These are phyloP conservation scores for Pristionchus maxplancki DNA, from an alignment of 2,888 invertebrate species.

Conservation along the genomic window DNA sequence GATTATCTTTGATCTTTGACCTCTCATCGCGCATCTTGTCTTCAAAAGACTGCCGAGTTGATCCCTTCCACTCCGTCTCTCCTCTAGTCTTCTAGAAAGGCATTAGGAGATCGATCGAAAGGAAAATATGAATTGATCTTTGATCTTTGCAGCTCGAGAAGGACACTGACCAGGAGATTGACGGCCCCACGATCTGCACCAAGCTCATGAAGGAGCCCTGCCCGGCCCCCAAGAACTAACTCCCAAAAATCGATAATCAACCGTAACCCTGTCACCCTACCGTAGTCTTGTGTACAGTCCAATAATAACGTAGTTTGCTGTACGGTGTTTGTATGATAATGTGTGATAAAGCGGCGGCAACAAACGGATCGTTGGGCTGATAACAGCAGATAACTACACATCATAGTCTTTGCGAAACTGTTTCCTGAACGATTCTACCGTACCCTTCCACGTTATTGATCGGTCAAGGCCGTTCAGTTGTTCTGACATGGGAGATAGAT, in stretches of 20 bases:
- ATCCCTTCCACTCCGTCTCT: too few relatives aligned
- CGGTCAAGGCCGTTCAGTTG: too few relatives aligned
- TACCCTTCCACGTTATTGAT: too few relatives aligned
- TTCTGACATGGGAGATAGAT: too few relatives aligned
- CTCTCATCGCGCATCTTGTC: too few relatives aligned
- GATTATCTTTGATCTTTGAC: slow-evolving; percentile 14
- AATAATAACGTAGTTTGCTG: not conserved
- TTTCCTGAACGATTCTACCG: too few relatives aligned
- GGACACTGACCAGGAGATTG: not conserved
- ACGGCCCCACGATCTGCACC: not conserved
- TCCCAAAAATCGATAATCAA: not conserved
- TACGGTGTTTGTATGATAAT: slow-evolving; percentile 28
- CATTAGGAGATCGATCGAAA: too few relatives aligned
- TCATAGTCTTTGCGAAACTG: too few relatives aligned
- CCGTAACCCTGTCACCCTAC: not conserved
- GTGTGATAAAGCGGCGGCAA: not conserved
- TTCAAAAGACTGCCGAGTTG: too few relatives aligned
- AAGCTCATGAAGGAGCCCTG: slow-evolving; percentile 33
- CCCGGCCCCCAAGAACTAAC: not conserved
- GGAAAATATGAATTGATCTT: slow-evolving; percentile 2
- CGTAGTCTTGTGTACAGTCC: not conserved
- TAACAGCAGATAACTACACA: too few relatives aligned
- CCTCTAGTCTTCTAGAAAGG: too few relatives aligned
- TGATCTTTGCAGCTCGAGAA: slow-evolving; percentile 25
- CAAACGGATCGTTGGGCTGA: not conserved